Percentiles rank a stretch among this genome's conserved stretches.
Conservation (phyloP, 2,113 vertebrate genomes). For the Struthio camelus region DNA sequence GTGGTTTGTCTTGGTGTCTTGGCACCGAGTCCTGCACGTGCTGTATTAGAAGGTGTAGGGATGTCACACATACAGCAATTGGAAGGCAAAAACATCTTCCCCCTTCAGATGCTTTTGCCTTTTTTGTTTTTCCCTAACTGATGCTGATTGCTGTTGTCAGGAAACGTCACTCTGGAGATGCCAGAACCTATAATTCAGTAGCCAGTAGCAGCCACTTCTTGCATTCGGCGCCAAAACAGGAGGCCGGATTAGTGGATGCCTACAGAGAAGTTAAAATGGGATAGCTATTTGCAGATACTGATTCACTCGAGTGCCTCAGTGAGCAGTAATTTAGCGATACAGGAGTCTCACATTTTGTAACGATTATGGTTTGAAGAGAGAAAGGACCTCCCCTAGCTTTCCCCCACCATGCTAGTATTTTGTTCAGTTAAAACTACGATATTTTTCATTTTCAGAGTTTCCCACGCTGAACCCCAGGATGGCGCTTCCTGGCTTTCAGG, state of each 20-base stretch:
- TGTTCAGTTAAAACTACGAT: neutral
- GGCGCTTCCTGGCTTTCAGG: neutral
- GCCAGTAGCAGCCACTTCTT: neutral
- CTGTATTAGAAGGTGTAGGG: neutral
- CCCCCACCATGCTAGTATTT: neutral
- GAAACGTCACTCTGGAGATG: neutral
- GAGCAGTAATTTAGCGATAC: slow-evolving; percentile 27
- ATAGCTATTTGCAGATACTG: slow-evolving; percentile 4
- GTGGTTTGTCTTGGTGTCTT: accelerated
- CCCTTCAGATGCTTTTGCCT: neutral
- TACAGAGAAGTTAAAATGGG: neutral
- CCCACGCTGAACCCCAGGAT: neutral
- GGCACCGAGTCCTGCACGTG: neutral
- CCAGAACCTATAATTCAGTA: neutral
- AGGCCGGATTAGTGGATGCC: neutral
- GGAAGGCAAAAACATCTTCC: neutral
- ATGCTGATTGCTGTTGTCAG: neutral
- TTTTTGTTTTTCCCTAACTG: neutral
- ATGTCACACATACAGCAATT: accelerated
- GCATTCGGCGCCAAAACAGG: neutral
- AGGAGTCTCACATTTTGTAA: neutral
- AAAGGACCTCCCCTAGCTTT: neutral
- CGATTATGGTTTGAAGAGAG: neutral
- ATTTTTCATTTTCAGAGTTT: neutral
- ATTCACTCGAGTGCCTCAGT: neutral